A percentile compares a stretch with the other conserved stretches of the same genome.
These are phyloP conservation scores for Tridacna gigas DNA, from an alignment of 2,888 invertebrate genomes.

Conservation along the genomic window DNA sequence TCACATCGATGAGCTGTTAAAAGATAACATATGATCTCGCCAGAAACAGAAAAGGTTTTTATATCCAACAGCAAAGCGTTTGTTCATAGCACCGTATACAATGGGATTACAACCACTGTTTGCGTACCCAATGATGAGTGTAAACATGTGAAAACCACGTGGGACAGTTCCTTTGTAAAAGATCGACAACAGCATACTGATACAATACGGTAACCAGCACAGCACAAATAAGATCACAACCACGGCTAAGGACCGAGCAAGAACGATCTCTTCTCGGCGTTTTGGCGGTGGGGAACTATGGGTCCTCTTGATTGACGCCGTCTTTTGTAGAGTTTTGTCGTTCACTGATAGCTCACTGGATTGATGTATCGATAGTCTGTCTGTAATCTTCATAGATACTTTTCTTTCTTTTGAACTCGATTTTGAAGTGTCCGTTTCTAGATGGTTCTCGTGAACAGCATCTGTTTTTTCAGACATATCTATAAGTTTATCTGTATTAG, in stretches of 20 bases:
- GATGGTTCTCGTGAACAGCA: neutral
- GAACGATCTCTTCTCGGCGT: conserved; percentile 69
- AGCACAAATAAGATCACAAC: conserved; percentile 77
- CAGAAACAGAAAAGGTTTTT: conserved; percentile 62
- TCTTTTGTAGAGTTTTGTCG: neutral
- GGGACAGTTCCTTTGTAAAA: conserved; percentile 64
- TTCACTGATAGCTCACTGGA: neutral
- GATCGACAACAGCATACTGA: conserved; percentile 78
- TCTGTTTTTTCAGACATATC: neutral
- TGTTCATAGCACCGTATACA: conserved; percentile 81
- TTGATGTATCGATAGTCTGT: neutral
- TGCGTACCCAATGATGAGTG: conserved; percentile 78
- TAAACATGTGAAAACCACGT: conserved; percentile 73
- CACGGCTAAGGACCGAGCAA: conserved; percentile 73
- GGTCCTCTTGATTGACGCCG: neutral
- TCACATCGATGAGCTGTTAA: conserved; percentile 21
- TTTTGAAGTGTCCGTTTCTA: neutral
- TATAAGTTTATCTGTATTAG: neutral
- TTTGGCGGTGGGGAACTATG: conserved; percentile 16
- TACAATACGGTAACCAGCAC: conserved; percentile 81
- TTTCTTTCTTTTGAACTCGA: neutral
- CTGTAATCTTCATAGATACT: neutral
- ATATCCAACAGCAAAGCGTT: conserved; percentile 74
- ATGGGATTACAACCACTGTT: conserved; percentile 81
- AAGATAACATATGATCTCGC: conserved; percentile 15